These are phyloP conservation scores for Amblyjoppa fuscipennis DNA, from an alignment of 2,888 invertebrate genomes.

Conservation along the genomic window DNA sequence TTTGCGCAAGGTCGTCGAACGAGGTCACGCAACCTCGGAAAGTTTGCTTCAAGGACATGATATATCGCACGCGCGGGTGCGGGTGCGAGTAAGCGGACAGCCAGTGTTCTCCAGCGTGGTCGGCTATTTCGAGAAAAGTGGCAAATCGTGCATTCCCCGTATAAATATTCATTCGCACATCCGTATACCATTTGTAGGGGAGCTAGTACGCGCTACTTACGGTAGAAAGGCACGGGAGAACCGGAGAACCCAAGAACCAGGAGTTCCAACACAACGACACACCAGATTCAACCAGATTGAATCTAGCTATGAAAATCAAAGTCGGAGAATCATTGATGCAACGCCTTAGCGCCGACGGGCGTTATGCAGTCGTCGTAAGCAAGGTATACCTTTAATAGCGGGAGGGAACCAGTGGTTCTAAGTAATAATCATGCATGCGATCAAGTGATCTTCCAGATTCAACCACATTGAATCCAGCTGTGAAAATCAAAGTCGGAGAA, in stretches of 20 bases:
- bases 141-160: slow-evolving; percentile 50
- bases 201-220: not conserved
- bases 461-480: too few relatives aligned
- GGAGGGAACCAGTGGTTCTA: too few relatives aligned
- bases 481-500: too few relatives aligned
- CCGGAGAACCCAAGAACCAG: not conserved
- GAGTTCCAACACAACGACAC: too few relatives aligned
- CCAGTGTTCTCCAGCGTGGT: slow-evolving; percentile 16
- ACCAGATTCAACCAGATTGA: too few relatives aligned
- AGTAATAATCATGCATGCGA: too few relatives aligned
- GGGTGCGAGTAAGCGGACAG: slow-evolving; percentile 14
- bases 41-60: slow-evolving; percentile 60
- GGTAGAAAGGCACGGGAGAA: not conserved
- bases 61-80: slow-evolving; percentile 6
- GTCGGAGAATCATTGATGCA: too few relatives aligned
- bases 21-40: slow-evolving; percentile 53
- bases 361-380: too few relatives aligned
- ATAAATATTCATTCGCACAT: slow-evolving; percentile 66
- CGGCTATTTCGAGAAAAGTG: slow-evolving; percentile 65
- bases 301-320: too few relatives aligned
- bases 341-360: too few relatives aligned
- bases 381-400: too few relatives aligned
- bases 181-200: not conserved
- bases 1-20: slow-evolving; percentile 50
- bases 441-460: too few relatives aligned